Base-by-base conservation (phyloP, 1,140 invertebrate genomes). In the Brachionus rubens region DNA sequence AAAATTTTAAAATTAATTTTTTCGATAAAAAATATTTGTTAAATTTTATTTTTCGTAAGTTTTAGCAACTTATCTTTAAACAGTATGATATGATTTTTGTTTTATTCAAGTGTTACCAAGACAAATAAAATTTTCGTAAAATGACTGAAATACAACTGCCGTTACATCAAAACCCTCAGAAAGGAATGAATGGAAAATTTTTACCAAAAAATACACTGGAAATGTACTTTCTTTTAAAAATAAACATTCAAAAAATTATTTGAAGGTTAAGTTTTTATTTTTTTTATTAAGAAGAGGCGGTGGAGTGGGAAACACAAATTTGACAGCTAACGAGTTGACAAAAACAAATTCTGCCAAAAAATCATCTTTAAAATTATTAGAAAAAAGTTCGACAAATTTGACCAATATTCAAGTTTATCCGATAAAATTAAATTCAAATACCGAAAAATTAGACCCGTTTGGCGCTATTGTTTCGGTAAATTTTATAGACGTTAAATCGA, bases 161-260 rank as follows among this genome's bases (percentile, higher is more conserved):
- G 28, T 28, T 72, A 16, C 68, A 72, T 72, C 68, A 72, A 43
- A 65, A 21, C 33, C 59, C 16, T 65, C 59, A 65, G 24, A 65
- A 65, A 65, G 59, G 59, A 65, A 65, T 65, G 68, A 72, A 72
- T 48, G 68, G 68, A 72, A 72, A 72, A 72, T 72, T 72, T 72
- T 65, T 65, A 41, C 59, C 59, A 12, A 65, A 65, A 65, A 65
- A 65, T 41, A 43, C 59, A 65, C 46, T 72, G 5, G 68, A 72
- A 72, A 72, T 72, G 68, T 72, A 72, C 26, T 1, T 12, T 16
- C 14, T 46, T 47, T 70, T 24, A 52, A 26, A n/a, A 10, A 59
- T 33, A 59, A 21, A 16, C 0, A 0, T 59, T 41, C 4, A n/a
- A 14, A 48, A n/a, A n/a, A n/a, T 48, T 16, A n/a, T 16, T 54